phyloP scores from a whole-genome alignment of 2,113 vertebrate species.

The Willisornis vidua region DNA sequence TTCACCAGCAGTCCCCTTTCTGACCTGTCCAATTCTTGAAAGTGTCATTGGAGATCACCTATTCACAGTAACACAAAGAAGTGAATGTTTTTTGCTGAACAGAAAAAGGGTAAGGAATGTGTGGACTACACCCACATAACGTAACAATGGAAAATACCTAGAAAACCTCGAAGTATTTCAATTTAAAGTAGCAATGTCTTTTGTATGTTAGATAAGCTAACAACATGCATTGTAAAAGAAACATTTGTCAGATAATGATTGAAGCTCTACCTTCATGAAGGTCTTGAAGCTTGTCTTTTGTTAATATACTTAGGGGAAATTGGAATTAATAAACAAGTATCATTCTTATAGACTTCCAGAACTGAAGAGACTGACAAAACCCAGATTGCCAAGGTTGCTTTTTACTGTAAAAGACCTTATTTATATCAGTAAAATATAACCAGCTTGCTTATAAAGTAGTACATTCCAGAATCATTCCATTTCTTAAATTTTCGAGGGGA shows the following conservation, averaged over 20 bases:
- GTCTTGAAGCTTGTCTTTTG: not conserved
- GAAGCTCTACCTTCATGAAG: not conserved
- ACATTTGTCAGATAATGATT: not conserved
- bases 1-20: not conserved
- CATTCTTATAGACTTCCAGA: not conserved
- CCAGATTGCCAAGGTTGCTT: not conserved
- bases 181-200: not conserved
- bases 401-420: not conserved
- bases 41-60: not conserved
- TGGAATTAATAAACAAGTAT: not conserved
- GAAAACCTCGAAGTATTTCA: not conserved
- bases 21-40: not conserved
- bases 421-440: not conserved
- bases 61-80: not conserved
- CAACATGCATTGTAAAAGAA: not conserved
- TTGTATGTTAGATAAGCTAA: not conserved
- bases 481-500: not conserved
- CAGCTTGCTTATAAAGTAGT: not conserved
- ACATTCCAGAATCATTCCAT: not conserved
- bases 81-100: not conserved
- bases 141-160: not conserved
- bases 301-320: not conserved
- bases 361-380: not conserved
- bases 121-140: not conserved
- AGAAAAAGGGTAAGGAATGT: not conserved